Percentiles rank a stretch among this genome's conserved stretches.
These are phyloP conservation scores for Spinus olivaceus DNA, from an alignment of 2,797 vertebrate species.

Conservation along the genomic window DNA sequence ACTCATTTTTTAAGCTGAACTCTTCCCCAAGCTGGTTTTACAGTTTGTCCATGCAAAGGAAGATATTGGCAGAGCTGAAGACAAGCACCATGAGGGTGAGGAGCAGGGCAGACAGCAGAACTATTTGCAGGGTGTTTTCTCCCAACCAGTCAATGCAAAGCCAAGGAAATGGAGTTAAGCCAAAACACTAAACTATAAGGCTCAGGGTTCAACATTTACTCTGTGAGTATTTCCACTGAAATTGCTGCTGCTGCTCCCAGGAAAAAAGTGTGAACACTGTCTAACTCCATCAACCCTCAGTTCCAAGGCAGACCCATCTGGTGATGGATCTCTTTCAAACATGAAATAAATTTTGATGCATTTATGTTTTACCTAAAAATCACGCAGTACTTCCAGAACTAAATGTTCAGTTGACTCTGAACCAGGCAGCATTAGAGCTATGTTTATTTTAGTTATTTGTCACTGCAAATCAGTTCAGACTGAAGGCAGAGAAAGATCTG, in stretches of 20 bases:
- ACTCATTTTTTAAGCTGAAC: background rate
- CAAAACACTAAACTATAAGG: background rate
- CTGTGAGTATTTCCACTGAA: background rate
- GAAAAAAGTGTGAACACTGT: background rate
- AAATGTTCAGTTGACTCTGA: background rate
- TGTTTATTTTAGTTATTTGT: slow-evolving; percentile 57
- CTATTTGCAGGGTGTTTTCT: background rate
- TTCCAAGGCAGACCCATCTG: slow-evolving; percentile 17
- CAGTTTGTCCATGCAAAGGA: background rate
- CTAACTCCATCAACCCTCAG: background rate
- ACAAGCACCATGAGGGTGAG: background rate
- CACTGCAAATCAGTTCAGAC: slow-evolving; percentile 41
- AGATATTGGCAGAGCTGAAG: background rate
- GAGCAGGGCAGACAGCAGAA: background rate
- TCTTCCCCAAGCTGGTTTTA: background rate
- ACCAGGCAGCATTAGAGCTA: background rate
- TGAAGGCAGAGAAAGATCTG: slow-evolving; percentile 38
- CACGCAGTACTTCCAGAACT: background rate
- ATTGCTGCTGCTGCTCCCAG: background rate
- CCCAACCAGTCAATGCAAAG: background rate
- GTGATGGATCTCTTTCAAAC: slow-evolving; percentile 23
- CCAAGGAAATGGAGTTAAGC: background rate
- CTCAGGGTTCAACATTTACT: background rate
- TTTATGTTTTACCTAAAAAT: slow-evolving; percentile 8
- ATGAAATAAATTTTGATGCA: background rate